Percentiles rank a stretch among this genome's conserved stretches.
Evolutionary conservation across 2,797 vertebrate genomes (phyloP).

Genomic region (Cryptoprocta ferox): DNA sequence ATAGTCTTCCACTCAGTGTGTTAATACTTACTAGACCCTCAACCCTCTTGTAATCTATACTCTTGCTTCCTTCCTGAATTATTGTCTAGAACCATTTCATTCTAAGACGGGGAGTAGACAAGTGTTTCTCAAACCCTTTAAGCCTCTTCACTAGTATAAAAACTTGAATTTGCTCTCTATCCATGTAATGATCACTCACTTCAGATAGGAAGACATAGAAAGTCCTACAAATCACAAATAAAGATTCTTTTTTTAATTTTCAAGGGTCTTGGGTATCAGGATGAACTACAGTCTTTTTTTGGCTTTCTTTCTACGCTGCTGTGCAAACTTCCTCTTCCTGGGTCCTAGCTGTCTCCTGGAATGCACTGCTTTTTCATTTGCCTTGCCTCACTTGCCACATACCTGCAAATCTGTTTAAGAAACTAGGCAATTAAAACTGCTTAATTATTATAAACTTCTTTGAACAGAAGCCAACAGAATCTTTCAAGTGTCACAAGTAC

Average conservation of each 20-base stretch:
- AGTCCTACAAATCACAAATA: neutral
- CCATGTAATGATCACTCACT: neutral
- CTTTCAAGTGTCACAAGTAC: neutral
- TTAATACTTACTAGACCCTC: neutral
- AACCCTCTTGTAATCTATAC: neutral
- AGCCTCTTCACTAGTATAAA: neutral
- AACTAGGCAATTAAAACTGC: neutral
- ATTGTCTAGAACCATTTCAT: neutral
- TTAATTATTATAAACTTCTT: conserved; percentile 16
- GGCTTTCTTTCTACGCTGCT: neutral
- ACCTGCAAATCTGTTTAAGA: conserved; percentile 6
- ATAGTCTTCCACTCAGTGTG: neutral
- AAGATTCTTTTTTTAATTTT: neutral
- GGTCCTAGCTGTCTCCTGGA: neutral
- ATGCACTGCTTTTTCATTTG: neutral
- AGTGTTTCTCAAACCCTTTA: neutral
- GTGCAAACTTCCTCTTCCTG: neutral
- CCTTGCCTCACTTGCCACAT: neutral
- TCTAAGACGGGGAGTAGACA: neutral
- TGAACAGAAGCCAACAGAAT: neutral
- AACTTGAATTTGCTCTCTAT: conserved; percentile 4
- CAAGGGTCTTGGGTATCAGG: neutral
- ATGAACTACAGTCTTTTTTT: neutral
- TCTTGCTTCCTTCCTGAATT: neutral
- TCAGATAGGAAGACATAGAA: neutral